A percentile compares a stretch with the other conserved stretches of the same genome.
Evolutionary conservation across 2,797 vertebrate genomes (phyloP).

Genomic region (Acestrorhynchus altus): DNA sequence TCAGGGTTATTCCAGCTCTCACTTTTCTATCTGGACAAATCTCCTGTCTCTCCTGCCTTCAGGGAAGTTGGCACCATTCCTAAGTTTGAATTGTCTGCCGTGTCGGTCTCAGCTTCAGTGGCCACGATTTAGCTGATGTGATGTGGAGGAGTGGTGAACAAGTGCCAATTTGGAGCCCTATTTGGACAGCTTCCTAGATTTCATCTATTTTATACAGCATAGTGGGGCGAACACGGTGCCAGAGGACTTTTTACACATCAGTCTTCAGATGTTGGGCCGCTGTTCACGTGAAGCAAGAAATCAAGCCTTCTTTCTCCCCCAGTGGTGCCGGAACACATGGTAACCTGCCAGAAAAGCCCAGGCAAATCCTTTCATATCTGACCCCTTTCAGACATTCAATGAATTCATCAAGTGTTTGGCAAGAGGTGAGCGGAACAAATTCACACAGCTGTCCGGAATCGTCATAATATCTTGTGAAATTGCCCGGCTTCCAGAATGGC

Average conservation of each 20-base stretch:
- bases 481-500: constrained; percentile 16
- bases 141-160: constrained; percentile 24
- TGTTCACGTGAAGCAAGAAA: constrained; percentile 38
- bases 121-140: background rate
- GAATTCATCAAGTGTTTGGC: constrained; percentile 45
- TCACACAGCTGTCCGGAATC: constrained; percentile 53
- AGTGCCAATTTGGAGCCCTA: constrained; percentile 24
- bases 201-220: constrained; percentile 13
- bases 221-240: constrained; percentile 18
- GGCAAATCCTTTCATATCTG: constrained; percentile 44
- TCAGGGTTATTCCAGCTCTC: constrained; percentile 44
- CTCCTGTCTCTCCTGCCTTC: background rate
- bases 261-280: constrained; percentile 42
- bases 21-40: background rate
- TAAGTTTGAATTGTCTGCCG: constrained; percentile 28
- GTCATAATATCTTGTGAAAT: constrained; percentile 29
- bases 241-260: constrained; percentile 35
- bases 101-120: background rate
- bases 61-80: constrained; percentile 7
- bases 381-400: constrained; percentile 45
- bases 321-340: constrained; percentile 16
- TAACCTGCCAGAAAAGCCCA: constrained; percentile 45
- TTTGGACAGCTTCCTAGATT: constrained; percentile 39
- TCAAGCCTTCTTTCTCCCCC: constrained; percentile 27
- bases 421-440: constrained; percentile 44